Percentiles rank a stretch among this genome's conserved stretches.
phyloP scores from a whole-genome alignment of 2,888 invertebrate genomes.

The Pherbina coryleti region DNA sequence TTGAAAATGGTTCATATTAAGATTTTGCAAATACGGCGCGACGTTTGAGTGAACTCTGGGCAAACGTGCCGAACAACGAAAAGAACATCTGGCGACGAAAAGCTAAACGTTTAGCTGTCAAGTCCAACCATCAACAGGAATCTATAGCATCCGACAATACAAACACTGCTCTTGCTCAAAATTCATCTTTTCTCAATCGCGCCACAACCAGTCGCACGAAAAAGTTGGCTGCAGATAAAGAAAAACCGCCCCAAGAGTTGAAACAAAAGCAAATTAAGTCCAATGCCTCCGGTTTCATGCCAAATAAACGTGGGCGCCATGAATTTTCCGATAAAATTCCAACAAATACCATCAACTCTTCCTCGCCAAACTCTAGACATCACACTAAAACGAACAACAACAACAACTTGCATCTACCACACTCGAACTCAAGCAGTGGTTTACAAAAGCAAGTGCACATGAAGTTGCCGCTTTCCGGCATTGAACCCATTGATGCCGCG shows the following conservation, averaged over 20 bases:
- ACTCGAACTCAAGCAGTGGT: constrained; percentile 55
- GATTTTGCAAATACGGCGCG: constrained; percentile 88
- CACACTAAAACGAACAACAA: constrained; percentile 54
- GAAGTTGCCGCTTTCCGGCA: constrained; percentile 71
- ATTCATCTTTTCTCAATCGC: constrained; percentile 57
- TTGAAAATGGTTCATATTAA: constrained; percentile 49
- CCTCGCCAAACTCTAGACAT: not conserved
- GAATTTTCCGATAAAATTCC: constrained; percentile 15
- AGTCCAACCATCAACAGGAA: constrained; percentile 54
- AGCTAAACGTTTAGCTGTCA: constrained; percentile 73
- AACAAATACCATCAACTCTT: not conserved
- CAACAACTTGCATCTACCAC: constrained; percentile 51
- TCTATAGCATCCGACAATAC: constrained; percentile 43
- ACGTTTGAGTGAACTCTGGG: constrained; percentile 89
- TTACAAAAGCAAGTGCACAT: constrained; percentile 16
- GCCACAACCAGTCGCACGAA: constrained; percentile 63
- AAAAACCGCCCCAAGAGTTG: constrained; percentile 17
- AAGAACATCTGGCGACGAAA: constrained; percentile 85
- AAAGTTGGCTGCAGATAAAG: constrained; percentile 61
- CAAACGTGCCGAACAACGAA: constrained; percentile 78
- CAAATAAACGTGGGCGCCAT: constrained; percentile 45
- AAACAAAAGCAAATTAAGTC: constrained; percentile 31
- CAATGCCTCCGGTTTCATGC: constrained; percentile 29
- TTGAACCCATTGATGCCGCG: constrained; percentile 89
- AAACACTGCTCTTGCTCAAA: constrained; percentile 1